Evolutionary conservation across 2,113 vertebrate genomes (phyloP).

Genomic region (Delphinus delphis): DNA sequence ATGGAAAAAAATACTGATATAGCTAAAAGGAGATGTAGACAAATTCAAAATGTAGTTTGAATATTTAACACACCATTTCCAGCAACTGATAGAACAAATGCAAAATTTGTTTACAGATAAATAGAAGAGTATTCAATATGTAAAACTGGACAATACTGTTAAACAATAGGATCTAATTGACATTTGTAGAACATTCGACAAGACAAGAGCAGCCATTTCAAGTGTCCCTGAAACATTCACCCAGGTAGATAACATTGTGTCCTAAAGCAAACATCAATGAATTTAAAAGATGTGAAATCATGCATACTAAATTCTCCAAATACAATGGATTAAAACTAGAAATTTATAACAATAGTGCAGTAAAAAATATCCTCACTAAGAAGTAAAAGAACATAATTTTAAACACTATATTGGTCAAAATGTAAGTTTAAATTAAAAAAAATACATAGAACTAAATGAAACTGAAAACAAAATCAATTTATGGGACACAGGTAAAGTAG

Average conservation of each 20-base stretch:
- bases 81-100: not conserved
- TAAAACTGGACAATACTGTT: not conserved
- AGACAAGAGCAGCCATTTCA: not conserved
- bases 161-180: not conserved
- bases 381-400: not conserved
- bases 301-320: not conserved
- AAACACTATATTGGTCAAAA: too few relatives aligned
- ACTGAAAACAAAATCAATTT: not conserved
- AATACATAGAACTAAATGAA: not conserved
- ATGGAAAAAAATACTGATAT: not conserved
- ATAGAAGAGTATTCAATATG: not conserved
- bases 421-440: too few relatives aligned
- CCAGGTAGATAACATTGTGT: not conserved
- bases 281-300: not conserved
- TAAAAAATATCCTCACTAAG: not conserved
- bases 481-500: not conserved
- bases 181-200: not conserved
- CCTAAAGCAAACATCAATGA: not conserved
- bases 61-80: not conserved
- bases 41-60: not conserved
- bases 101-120: too few relatives aligned
- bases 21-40: not conserved
- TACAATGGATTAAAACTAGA: not conserved
- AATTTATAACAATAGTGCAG: not conserved
- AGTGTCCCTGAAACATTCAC: not conserved